phyloP scores from a whole-genome alignment of 2,797 vertebrate genomes.

The Eremophila alpestris region DNA sequence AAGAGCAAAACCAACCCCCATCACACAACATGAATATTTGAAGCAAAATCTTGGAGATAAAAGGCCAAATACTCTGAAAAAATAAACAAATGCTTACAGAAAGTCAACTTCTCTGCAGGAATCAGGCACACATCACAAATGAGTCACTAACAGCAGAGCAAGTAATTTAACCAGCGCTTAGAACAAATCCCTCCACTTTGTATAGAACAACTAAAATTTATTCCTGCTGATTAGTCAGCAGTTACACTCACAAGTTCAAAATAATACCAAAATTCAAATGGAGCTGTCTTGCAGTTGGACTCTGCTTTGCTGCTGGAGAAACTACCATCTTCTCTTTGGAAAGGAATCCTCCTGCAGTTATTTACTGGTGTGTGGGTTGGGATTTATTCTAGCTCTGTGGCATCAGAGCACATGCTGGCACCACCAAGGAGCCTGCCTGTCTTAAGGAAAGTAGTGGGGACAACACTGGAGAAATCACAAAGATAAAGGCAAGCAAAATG shows the following conservation, averaged over 20 bases:
- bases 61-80: conserved; percentile 13
- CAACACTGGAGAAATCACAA: neutral
- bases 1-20: neutral
- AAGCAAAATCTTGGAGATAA: neutral
- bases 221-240: conserved; percentile 53
- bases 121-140: conserved; percentile 19
- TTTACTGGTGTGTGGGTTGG: neutral
- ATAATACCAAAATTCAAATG: conserved; percentile 38
- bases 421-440: neutral
- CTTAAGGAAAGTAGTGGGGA: neutral
- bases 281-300: conserved; percentile 1
- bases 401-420: neutral
- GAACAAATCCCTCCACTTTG: conserved; percentile 1
- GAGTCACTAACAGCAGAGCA: conserved; percentile 37
- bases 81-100: conserved; percentile 21
- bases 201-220: conserved; percentile 9
- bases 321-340: neutral
- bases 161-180: conserved; percentile 1
- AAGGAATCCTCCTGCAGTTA: neutral
- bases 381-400: neutral
- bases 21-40: neutral
- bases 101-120: conserved; percentile 19
- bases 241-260: conserved; percentile 23
- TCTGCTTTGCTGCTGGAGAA: conserved; percentile 4
- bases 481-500: neutral